Conservation (phyloP, 30 jellyfish, hydroid and myxozoan species). For the Chironex yamaguchii region DNA sequence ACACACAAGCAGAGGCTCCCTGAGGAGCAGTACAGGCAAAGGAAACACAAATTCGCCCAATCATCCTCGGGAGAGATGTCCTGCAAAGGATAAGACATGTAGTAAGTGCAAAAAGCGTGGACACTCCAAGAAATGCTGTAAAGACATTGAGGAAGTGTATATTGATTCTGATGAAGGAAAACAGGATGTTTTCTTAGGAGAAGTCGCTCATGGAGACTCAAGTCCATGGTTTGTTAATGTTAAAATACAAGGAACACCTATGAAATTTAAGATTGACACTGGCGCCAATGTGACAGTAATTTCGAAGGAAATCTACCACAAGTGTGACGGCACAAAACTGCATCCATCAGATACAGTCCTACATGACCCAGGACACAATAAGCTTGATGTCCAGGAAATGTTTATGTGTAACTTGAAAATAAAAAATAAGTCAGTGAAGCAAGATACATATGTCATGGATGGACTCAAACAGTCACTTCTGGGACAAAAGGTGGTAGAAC, state of each 20-base stretch:
- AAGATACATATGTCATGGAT: constrained; percentile 19
- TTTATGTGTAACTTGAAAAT: neutral
- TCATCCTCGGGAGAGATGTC: neutral
- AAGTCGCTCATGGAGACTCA: neutral
- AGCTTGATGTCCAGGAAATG: neutral
- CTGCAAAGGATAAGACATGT: neutral
- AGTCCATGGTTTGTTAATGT: neutral
- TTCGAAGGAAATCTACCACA: neutral
- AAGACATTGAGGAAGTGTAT: too few relatives aligned
- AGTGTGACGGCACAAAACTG: neutral
- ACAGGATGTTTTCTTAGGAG: neutral
- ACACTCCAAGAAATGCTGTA: neutral
- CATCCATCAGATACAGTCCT: neutral
- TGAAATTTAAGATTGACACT: neutral
- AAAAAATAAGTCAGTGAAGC: constrained; percentile 1
- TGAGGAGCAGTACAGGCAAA: neutral
- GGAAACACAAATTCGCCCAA: neutral
- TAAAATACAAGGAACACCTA: neutral
- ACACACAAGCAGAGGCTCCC: neutral
- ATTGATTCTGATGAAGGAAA: too few relatives aligned
- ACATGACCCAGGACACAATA: neutral
- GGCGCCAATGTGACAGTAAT: neutral
- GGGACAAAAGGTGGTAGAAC: constrained; percentile 6
- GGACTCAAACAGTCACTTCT: constrained; percentile 26
- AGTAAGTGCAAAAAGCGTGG: neutral